phyloP scores from a whole-genome alignment of 2,888 invertebrate genomes.

The Synanthedon tipuliformis region DNA sequence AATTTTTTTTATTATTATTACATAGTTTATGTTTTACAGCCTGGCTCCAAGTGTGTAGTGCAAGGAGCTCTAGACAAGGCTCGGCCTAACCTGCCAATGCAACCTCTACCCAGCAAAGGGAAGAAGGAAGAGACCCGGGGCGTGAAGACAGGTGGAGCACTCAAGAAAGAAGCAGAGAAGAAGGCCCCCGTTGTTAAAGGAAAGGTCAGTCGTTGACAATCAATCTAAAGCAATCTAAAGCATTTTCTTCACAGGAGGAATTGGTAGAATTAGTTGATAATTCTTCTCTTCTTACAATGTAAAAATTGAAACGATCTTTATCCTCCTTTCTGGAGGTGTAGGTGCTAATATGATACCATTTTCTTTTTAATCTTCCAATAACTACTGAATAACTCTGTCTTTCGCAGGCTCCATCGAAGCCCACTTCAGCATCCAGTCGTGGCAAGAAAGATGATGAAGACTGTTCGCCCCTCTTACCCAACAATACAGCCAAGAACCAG shows the following conservation, averaged over 20 bases:
- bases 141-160: constrained; percentile 70
- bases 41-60: constrained; percentile 82
- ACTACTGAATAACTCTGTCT: too few relatives aligned
- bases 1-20: too few relatives aligned
- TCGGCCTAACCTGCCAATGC: constrained; percentile 84
- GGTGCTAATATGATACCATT: too few relatives aligned
- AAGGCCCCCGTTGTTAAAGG: constrained; percentile 62
- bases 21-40: constrained; percentile 48
- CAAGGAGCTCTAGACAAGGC: constrained; percentile 86
- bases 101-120: constrained; percentile 76
- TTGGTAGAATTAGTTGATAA: too few relatives aligned
- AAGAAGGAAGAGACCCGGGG: constrained; percentile 72
- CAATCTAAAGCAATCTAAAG: too few relatives aligned
- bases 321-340: too few relatives aligned
- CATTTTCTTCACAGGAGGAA: too few relatives aligned
- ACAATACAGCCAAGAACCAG: constrained; percentile 91
- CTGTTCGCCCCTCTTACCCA: constrained; percentile 79
- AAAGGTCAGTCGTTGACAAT: constrained; percentile 49
- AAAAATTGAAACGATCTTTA: too few relatives aligned
- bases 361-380: too few relatives aligned
- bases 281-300: too few relatives aligned
- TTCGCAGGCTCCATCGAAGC: constrained; percentile 38
- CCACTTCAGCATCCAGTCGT: constrained; percentile 47
- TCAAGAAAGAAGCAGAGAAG: constrained; percentile 63
- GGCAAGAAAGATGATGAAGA: constrained; percentile 90